phyloP scores from a whole-genome alignment of 1,140 invertebrate genomes.

The Thaumetopoea pityocampa region DNA sequence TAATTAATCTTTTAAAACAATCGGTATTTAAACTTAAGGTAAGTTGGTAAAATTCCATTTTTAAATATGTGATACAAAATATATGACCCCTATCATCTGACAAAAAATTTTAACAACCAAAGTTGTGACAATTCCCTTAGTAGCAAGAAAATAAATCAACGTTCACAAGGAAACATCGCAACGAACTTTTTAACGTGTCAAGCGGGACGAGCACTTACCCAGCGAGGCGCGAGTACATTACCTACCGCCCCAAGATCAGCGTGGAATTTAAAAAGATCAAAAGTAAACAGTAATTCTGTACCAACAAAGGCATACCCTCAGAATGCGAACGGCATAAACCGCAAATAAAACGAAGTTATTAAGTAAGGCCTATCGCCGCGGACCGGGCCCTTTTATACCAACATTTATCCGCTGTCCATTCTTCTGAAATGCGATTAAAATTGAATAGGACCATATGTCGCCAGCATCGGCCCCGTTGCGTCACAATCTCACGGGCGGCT shows the following conservation, averaged over 20 bases:
- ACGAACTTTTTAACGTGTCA: conserved; percentile 9
- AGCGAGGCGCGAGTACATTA: conserved; percentile 35
- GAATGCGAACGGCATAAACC: conserved; percentile 54
- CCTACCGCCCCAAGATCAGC: conserved; percentile 31
- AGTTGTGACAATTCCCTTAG: no score
- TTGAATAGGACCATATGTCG: conserved; percentile 73
- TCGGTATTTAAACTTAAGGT: no score
- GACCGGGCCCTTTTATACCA: conserved; percentile 59
- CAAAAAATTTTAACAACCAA: no score
- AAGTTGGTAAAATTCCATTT: no score
- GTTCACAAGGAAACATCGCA: conserved; percentile 10
- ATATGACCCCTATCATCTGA: no score
- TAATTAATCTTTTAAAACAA: no score
- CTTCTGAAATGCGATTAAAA: conserved; percentile 75
- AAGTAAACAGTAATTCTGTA: conserved; percentile 61
- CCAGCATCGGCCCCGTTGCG: conserved; percentile 53
- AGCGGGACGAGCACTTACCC: conserved; percentile 10
- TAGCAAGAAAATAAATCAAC: conserved; percentile 11
- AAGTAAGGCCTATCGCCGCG: conserved; percentile 45
- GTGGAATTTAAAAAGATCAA: conserved; percentile 62
- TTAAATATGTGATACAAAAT: no score
- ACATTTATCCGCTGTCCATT: conserved; percentile 70
- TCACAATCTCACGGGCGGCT: conserved; percentile 69
- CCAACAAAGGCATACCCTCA: conserved; percentile 52
- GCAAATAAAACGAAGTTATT: conserved; percentile 68